Evolutionary conservation across 1,140 invertebrate species (phyloP), one percentile per base, ranked within the genome.

Genomic region (Heliothis virescens): DNA sequence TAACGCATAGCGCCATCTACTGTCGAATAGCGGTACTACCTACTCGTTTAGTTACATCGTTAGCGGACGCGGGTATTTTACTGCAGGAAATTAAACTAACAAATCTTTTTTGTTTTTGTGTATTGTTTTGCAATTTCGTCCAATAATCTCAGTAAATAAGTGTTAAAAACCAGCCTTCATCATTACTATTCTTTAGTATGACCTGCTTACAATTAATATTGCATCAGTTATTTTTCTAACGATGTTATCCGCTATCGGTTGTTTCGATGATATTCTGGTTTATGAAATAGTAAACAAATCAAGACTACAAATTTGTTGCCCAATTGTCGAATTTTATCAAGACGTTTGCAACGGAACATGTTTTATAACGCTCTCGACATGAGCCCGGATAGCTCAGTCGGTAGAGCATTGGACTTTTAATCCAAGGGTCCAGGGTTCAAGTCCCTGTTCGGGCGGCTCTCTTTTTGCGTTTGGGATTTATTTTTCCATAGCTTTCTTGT

Each of bases 371-470:
- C 0, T 0, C 0, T 1, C 1, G 63, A 47, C 57, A 88, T 83
- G 87, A 86, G 96, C 96, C 96, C 96, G 96, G 96, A 96, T 97
- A 97, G 96, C 96, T 97, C 96, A 97, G 96, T 96, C 96, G 96
- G 96, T 96, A 97, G 96, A 96, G 96, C 96, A 96, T 96, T 96
- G 96, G 96, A 96, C 96, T 96, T 96, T 96, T 96, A 96, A 96
- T 96, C 96, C 96, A 96, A 96, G 96, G 96, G 96, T 97, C 96
- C 96, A 96, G 96, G 96, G 96, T 97, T 96, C 96, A 96, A 96
- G 96, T 97, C 96, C 96, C 96, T 97, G 96, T 96, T 97, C 96
- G 96, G 96, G 96, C 96, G 96, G 79, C 50, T 79, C 67, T 29
- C 79, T 83, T 88, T 89, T 85, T 82, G 10, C 71, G 13, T 88